A percentile compares a stretch with the other conserved stretches of the same genome.
Conservation (phyloP, 2,888 invertebrate species). For the Lithosia quadra region DNA sequence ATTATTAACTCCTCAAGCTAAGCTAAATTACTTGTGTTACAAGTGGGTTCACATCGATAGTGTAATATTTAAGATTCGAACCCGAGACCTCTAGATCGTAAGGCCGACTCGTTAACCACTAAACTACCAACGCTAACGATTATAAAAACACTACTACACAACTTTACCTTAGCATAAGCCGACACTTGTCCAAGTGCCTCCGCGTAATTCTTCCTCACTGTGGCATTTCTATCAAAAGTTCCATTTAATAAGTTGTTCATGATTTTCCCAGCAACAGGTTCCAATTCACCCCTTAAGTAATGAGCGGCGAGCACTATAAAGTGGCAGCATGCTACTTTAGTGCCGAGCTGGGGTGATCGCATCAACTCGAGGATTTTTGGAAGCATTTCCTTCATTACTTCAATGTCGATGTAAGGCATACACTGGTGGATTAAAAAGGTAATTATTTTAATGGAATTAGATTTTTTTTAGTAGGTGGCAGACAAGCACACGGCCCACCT, state of each 20-base stretch:
- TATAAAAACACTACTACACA: background rate
- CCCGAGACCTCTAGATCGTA: too few relatives aligned
- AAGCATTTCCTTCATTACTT: constrained; percentile 92
- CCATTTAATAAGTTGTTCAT: constrained; percentile 89
- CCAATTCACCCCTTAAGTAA: constrained; percentile 84
- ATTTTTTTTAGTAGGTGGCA: too few relatives aligned
- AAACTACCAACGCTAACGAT: background rate
- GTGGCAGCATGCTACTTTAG: constrained; percentile 93
- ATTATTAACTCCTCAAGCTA: too few relatives aligned
- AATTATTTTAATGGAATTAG: too few relatives aligned
- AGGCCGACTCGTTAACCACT: too few relatives aligned
- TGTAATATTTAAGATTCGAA: too few relatives aligned
- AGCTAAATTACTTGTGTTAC: too few relatives aligned
- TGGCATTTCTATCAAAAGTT: constrained; percentile 93
- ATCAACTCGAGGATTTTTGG: constrained; percentile 94
- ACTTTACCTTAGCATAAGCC: constrained; percentile 90
- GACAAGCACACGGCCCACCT: too few relatives aligned
- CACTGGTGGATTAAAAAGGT: too few relatives aligned
- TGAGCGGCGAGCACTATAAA: constrained; percentile 90
- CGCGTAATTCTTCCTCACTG: constrained; percentile 94
- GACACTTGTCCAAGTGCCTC: constrained; percentile 94
- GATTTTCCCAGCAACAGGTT: constrained; percentile 87
- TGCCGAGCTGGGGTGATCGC: constrained; percentile 94
- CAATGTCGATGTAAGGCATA: constrained; percentile 91
- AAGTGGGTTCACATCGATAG: too few relatives aligned